Evolutionary conservation across 2,797 vertebrate genomes (phyloP).

Genomic region (Pogonophryne albipinna): DNA sequence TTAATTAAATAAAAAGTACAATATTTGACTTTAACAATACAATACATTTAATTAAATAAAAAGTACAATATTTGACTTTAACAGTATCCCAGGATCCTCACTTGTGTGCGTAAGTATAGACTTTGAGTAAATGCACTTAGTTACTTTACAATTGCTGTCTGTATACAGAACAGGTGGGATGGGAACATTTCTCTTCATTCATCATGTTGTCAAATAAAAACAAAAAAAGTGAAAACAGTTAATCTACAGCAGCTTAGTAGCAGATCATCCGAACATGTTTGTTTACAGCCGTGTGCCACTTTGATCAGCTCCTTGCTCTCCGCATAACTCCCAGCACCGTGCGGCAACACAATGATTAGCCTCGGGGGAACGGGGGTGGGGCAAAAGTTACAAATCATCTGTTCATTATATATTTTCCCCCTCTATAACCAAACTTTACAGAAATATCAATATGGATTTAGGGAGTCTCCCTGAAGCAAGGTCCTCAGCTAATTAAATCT

Average conservation of each 20-base stretch:
- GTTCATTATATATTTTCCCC: constrained; percentile 63
- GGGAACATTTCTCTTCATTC: not conserved
- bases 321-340: constrained; percentile 62
- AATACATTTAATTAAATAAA: too few species aligned
- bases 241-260: constrained; percentile 21
- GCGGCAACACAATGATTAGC: constrained; percentile 62
- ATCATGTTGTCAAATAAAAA: not conserved
- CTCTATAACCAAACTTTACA: constrained; percentile 59
- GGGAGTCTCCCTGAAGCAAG: constrained; percentile 78
- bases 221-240: constrained; percentile 22
- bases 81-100: too few species aligned
- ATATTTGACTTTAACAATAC: too few species aligned
- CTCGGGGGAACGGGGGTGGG: constrained; percentile 58
- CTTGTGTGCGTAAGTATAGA: too few species aligned
- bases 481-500: constrained; percentile 84
- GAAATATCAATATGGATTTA: constrained; percentile 84
- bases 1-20: too few species aligned
- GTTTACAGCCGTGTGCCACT: constrained; percentile 44
- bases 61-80: too few species aligned
- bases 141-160: too few species aligned
- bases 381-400: constrained; percentile 74
- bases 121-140: too few species aligned
- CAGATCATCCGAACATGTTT: constrained; percentile 30
- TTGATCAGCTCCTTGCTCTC: constrained; percentile 60
- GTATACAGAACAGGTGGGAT: not conserved